A percentile compares a stretch with the other conserved stretches of the same genome.
phyloP scores from a whole-genome alignment of 2,888 invertebrate genomes.

The Oscheius sp. region DNA sequence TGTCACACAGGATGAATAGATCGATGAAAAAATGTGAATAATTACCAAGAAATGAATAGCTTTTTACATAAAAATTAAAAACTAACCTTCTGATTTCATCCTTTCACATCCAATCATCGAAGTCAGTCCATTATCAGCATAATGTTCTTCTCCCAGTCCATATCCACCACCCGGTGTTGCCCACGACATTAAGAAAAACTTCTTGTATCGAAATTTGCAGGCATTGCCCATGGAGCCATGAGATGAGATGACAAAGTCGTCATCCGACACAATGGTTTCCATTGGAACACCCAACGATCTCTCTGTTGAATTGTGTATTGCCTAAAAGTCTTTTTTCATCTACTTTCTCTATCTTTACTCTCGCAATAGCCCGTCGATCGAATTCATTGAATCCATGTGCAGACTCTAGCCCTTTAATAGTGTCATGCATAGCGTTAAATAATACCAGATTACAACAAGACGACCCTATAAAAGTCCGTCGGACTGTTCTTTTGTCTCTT shows the following conservation, averaged over 20 bases:
- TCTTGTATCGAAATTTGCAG: conserved; percentile 45
- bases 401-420: conserved; percentile 30
- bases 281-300: conserved; percentile 37
- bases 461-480: conserved; percentile 33
- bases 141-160: conserved; percentile 36
- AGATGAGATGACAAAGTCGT: conserved; percentile 44
- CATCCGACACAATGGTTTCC: conserved; percentile 43
- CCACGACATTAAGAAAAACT: conserved; percentile 41
- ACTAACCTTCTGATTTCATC: not conserved
- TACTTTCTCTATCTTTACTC: not conserved
- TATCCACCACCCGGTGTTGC: conserved; percentile 39
- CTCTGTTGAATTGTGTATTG: conserved; percentile 39
- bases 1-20: not conserved
- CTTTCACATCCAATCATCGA: conserved; percentile 1
- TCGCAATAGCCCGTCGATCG: conserved; percentile 40
- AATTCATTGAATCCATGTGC: conserved; percentile 38
- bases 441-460: conserved; percentile 44
- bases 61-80: conserved; percentile 1
- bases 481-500: not conserved
- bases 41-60: too few relatives aligned
- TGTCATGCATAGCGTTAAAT: conserved; percentile 46
- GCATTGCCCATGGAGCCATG: conserved; percentile 31
- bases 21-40: not conserved
- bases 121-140: conserved; percentile 42
- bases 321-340: conserved; percentile 4